Percentiles rank a stretch among this genome's conserved stretches.
These are phyloP conservation scores for Spilosoma lubricipeda DNA, from an alignment of 2,888 invertebrate genomes.

Conservation along the genomic window DNA sequence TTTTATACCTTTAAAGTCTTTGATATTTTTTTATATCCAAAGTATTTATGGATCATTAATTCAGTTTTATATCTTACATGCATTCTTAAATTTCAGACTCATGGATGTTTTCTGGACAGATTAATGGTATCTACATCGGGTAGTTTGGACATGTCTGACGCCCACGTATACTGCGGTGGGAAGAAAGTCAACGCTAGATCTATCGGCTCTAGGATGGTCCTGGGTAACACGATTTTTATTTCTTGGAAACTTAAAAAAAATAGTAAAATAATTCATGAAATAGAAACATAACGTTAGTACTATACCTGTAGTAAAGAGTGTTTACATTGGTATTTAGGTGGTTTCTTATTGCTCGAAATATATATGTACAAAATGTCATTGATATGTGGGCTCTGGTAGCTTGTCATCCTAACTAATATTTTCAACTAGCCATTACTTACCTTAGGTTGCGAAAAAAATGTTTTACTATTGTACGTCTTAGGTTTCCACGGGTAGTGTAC, in stretches of 20 bases:
- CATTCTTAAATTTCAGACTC: constrained; percentile 8
- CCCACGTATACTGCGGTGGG: constrained; percentile 7
- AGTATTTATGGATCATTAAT: neutral
- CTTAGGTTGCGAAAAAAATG: no score
- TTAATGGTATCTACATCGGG: constrained; percentile 7
- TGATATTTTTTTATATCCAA: no score
- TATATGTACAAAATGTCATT: neutral
- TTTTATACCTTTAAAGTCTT: no score
- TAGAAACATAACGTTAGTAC: no score
- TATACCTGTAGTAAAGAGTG: no score
- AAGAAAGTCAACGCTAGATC: constrained; percentile 6
- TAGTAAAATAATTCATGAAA: neutral
- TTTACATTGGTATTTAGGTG: neutral
- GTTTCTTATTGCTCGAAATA: neutral
- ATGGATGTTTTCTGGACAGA: constrained; percentile 3
- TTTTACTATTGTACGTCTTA: no score
- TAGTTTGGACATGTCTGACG: neutral
- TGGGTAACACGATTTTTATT: constrained; percentile 10
- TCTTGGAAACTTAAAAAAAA: no score
- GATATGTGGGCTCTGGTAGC: no score
- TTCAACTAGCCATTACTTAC: no score
- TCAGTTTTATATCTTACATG: neutral
- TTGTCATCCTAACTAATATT: no score
- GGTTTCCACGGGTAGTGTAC: no score
- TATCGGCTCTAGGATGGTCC: neutral